These are phyloP conservation scores for Drosophila simulans DNA, from an alignment of 1,140 invertebrate species.

Conservation along the genomic window DNA sequence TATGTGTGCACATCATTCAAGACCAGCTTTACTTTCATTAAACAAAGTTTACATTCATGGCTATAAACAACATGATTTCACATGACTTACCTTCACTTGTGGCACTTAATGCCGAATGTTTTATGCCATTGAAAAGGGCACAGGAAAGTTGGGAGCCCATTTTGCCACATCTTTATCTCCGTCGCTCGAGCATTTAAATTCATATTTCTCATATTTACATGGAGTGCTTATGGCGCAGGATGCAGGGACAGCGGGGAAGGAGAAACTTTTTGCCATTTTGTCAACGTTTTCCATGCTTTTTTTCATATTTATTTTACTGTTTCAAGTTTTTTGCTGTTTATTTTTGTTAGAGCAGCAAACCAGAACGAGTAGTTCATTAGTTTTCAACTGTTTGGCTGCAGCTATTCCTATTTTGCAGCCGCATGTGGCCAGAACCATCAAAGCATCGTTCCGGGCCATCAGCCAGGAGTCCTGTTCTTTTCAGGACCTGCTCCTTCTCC, in stretches of 20 bases:
- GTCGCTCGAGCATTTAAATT: slow-evolving; percentile 60
- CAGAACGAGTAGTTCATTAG: slow-evolving; percentile 73
- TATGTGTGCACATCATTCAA: not conserved
- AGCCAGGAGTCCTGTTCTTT: slow-evolving; percentile 23
- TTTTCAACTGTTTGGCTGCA: slow-evolving; percentile 33
- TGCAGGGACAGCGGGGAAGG: slow-evolving; percentile 4
- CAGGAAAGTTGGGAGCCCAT: slow-evolving; percentile 1
- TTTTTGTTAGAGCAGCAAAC: slow-evolving; percentile 37
- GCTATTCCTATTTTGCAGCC: slow-evolving; percentile 17
- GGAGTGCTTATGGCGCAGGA: slow-evolving; percentile 48
- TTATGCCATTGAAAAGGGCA: slow-evolving; percentile 23
- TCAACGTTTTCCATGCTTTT: slow-evolving; percentile 37
- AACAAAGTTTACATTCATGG: slow-evolving; percentile 3
- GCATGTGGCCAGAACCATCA: slow-evolving; percentile 36
- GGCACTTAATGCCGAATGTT: slow-evolving; percentile 27
- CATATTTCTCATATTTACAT: slow-evolving; percentile 60
- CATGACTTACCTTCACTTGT: slow-evolving; percentile 15
- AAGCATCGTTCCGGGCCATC: slow-evolving; percentile 43
- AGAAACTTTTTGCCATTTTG: slow-evolving; percentile 55
- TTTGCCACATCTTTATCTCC: slow-evolving; percentile 5
- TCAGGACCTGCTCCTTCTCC: slow-evolving; percentile 1
- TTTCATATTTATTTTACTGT: slow-evolving; percentile 18
- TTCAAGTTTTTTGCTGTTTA: slow-evolving; percentile 8
- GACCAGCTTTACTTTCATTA: not conserved
- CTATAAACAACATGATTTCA: slow-evolving; percentile 9